These are phyloP conservation scores for Eudemis profundana DNA, from an alignment of 2,888 invertebrate genomes.

Conservation along the genomic window DNA sequence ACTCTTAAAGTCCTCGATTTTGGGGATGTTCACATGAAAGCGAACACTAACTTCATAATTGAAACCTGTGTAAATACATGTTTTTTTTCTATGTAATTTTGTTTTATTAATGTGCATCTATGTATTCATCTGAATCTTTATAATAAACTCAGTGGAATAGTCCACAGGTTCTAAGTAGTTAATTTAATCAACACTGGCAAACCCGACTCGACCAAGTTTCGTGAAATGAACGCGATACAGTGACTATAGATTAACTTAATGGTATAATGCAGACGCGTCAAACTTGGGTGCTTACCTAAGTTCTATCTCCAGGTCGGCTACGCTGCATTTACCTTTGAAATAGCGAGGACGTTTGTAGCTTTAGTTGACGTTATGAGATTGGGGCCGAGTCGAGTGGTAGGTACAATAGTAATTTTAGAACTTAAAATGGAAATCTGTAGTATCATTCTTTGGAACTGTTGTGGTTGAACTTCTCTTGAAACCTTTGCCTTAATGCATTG, in stretches of 20 bases:
- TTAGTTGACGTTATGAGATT: conserved; percentile 8
- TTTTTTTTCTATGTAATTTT: no score
- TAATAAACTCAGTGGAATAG: conserved; percentile 1
- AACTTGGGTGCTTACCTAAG: conserved; percentile 36
- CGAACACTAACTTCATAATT: no score
- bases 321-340: conserved; percentile 28
- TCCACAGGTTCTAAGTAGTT: conserved; percentile 20
- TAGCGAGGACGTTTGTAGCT: conserved; percentile 11
- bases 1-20: no score
- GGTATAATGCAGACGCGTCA: conserved; percentile 38
- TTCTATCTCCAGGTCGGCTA: conserved; percentile 23
- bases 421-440: no score
- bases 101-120: no score
- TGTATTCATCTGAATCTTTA: neutral
- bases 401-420: neutral
- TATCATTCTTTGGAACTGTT: neutral
- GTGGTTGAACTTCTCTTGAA: neutral
- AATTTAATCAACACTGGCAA: conserved; percentile 42
- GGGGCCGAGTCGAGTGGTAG: neutral
- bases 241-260: conserved; percentile 32
- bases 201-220: conserved; percentile 35
- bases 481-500: neutral
- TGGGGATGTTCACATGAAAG: no score
- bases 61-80: no score
- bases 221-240: conserved; percentile 39